Conservation (phyloP, 2,113 vertebrate species). For the Nycticorax nycticorax region DNA sequence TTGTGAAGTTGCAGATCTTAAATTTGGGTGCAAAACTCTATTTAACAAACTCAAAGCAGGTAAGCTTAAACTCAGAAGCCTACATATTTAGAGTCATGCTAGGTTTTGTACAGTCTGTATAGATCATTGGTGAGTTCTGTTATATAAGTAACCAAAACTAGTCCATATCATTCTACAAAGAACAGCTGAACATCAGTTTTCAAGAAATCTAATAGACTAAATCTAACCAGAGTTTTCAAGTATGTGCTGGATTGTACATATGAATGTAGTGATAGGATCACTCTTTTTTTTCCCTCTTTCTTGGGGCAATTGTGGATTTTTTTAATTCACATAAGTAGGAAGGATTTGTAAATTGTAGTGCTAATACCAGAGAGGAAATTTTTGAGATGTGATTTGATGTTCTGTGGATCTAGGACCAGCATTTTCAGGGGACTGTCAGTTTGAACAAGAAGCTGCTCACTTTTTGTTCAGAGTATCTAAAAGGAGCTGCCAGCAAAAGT, state of each 20-base stretch:
- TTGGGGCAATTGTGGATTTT: neutral
- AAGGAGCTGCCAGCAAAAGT: neutral
- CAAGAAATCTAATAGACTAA: neutral
- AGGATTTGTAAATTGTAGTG: neutral
- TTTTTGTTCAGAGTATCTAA: neutral
- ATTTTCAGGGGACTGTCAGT: neutral
- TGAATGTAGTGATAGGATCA: neutral
- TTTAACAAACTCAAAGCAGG: slow-evolving; percentile 98
- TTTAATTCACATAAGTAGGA: neutral
- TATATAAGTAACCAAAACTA: neutral
- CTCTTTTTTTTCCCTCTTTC: neutral
- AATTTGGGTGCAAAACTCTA: slow-evolving; percentile 95
- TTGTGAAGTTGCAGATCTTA: slow-evolving; percentile 93
- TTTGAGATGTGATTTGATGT: neutral
- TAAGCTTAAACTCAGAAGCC: slow-evolving; percentile 40
- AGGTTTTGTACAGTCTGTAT: neutral
- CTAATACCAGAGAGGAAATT: neutral
- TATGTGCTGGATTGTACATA: neutral
- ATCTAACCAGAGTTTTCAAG: neutral
- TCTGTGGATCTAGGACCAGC: neutral
- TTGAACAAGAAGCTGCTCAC: neutral
- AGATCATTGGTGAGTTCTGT: neutral
- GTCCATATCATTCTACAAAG: neutral
- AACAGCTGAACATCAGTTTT: neutral
- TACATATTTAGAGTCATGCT: neutral